These are phyloP conservation scores for Panthera uncia DNA, from an alignment of 2,113 vertebrate genomes.

Conservation along the genomic window DNA sequence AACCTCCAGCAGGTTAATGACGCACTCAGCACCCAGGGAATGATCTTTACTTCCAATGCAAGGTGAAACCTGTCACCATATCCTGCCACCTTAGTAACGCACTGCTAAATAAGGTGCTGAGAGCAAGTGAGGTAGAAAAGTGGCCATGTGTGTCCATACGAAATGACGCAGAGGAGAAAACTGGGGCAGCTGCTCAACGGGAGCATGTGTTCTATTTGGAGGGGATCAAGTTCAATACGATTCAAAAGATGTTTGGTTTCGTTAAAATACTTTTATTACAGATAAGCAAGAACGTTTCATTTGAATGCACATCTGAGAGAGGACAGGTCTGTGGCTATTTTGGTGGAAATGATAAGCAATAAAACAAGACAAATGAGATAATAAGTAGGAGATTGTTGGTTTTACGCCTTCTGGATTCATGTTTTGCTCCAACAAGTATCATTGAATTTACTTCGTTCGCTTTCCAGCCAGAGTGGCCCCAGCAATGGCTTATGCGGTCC, in stretches of 20 bases:
- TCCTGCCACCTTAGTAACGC: neutral
- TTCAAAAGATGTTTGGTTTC: neutral
- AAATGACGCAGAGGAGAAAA: neutral
- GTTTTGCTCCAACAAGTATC: neutral
- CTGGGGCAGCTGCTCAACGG: fast-evolving
- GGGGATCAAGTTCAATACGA: neutral
- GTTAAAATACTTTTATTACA: neutral
- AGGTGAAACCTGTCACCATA: neutral
- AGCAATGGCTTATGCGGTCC: neutral
- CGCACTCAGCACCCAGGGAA: too few species aligned
- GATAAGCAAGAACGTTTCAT: neutral
- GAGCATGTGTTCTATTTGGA: neutral
- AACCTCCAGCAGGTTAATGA: neutral
- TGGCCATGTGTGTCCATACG: fast-evolving
- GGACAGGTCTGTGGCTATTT: neutral
- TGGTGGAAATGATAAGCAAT: neutral
- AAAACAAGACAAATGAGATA: neutral
- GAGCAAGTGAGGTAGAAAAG: too few species aligned
- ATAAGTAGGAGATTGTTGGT: neutral
- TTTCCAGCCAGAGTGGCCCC: neutral
- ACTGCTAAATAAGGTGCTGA: neutral
- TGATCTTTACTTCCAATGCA: neutral
- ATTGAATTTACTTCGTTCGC: too few species aligned
- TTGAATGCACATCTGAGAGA: neutral
- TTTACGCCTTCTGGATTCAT: neutral